Base-by-base conservation (phyloP, 1,140 invertebrate species). In the Melanaphis sacchari region DNA sequence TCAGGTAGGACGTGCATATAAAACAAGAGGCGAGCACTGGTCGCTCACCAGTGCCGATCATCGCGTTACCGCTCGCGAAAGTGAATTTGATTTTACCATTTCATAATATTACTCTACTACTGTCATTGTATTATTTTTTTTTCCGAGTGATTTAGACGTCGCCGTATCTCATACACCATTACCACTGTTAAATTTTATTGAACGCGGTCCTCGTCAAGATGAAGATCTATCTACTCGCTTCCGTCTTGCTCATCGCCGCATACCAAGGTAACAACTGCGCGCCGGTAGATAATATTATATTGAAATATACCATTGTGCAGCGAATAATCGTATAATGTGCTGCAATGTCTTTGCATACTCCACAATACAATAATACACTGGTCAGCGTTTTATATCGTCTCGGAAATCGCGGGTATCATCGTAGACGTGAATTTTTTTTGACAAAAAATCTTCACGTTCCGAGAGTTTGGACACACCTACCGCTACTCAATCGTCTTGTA, bases 31-130 rank as follows among this genome's bases (percentile, higher is more conserved):
- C 81, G 38, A 93, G 38, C 91, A 85, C 91, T 49, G 91, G 91
- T 81, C 91, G 81, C 91, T 93, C 91, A 93, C 91, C 91, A 93
- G 91, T 93, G 46, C 46, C 91, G 91, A 82, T 92, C 91, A 38
- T 82, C 38, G 22, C 81, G 81, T 85, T 54, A 93, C 40, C 91
- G 91, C 46, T 49, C 91, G 91, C 91, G 91, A 85, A 93, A 93
- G 91, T 93, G 91, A 85, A 85, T 38, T 85, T 36, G 41, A 91
- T 82, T 46, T 21, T 91, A 38, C 43, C 26, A 87, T 46, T 43
- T 36, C 31, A 88, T 46, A 88, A 46, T 49, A 52, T 46, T 26
- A 26, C 43, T 31, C 41, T 5, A 85, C 22, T 40, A 40, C 41
- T 31, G n/a, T 87, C n/a, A n/a, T 89, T 89, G 11, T n/a, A 41